Conservation (phyloP, 2,888 invertebrate species). For the Orthonevra nobilis region DNA sequence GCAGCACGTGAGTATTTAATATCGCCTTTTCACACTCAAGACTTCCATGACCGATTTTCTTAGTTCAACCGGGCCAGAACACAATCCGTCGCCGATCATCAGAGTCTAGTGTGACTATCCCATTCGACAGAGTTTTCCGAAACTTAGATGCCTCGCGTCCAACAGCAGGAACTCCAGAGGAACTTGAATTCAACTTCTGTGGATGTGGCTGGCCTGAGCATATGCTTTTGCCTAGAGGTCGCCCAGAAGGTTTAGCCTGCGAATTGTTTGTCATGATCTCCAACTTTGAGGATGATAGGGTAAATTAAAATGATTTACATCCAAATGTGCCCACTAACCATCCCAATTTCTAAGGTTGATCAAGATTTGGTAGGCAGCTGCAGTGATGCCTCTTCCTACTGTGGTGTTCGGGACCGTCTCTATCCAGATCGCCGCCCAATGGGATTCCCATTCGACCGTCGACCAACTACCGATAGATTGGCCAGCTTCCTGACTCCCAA, state of each 20-base stretch:
- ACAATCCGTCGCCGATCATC: constrained; percentile 83
- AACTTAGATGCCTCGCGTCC: constrained; percentile 83
- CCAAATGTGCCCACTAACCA: too few relatives aligned
- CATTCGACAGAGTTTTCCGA: constrained; percentile 88
- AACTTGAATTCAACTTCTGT: constrained; percentile 86
- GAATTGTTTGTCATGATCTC: constrained; percentile 88
- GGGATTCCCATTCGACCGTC: constrained; percentile 91
- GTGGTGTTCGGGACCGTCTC: constrained; percentile 86
- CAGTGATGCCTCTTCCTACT: constrained; percentile 87
- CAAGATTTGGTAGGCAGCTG: constrained; percentile 80
- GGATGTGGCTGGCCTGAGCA: constrained; percentile 92
- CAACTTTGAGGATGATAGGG: constrained; percentile 83
- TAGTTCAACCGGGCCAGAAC: constrained; percentile 85
- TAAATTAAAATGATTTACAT: constrained; percentile 15
- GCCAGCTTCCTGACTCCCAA: constrained; percentile 85
- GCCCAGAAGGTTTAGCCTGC: constrained; percentile 82
- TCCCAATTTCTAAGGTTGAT: constrained; percentile 72
- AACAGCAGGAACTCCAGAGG: constrained; percentile 80
- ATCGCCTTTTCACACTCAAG: too few relatives aligned
- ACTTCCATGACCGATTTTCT: constrained; percentile 25
- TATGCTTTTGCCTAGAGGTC: constrained; percentile 87
- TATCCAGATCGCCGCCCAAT: constrained; percentile 89
- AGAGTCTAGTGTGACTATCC: constrained; percentile 88
- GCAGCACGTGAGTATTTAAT: constrained; percentile 81
- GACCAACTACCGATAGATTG: constrained; percentile 81